These are phyloP conservation scores for Limnephilus lunatus DNA, from an alignment of 2,888 invertebrate genomes.

Conservation along the genomic window DNA sequence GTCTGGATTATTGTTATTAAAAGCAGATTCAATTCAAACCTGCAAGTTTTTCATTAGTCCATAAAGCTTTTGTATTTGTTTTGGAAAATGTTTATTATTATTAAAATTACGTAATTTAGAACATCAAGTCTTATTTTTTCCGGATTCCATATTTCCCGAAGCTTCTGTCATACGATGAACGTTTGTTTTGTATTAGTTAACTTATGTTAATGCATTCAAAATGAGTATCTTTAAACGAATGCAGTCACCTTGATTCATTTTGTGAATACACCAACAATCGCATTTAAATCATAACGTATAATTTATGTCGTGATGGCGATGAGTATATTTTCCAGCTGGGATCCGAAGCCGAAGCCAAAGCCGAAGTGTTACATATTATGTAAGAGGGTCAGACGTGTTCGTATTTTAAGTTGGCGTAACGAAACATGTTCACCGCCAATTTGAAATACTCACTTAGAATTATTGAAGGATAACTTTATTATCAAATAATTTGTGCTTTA, in stretches of 20 bases:
- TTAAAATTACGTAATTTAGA: not conserved
- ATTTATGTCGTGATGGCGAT: slow-evolving; percentile 57
- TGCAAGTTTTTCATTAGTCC: not conserved
- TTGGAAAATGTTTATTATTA: not conserved
- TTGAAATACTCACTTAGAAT: slow-evolving; percentile 2
- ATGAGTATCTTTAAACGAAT: slow-evolving; percentile 34
- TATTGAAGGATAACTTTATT: slow-evolving; percentile 4
- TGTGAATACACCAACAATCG: slow-evolving; percentile 44
- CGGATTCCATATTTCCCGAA: too few species aligned
- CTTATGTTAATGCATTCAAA: slow-evolving; percentile 39
- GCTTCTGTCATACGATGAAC: not conserved
- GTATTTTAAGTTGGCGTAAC: slow-evolving; percentile 30
- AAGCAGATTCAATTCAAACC: not conserved
- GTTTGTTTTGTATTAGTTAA: not conserved
- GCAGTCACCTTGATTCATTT: slow-evolving; percentile 55
- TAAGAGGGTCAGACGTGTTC: slow-evolving; percentile 55
- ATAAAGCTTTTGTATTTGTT: not conserved
- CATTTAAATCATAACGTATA: slow-evolving; percentile 47
- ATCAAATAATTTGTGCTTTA: not conserved
- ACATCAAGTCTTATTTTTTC: not conserved
- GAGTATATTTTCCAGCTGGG: slow-evolving; percentile 35
- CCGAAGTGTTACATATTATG: slow-evolving; percentile 41
- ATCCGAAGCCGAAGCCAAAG: slow-evolving; percentile 25
- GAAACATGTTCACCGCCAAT: slow-evolving; percentile 42
- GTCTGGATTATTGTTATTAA: too few species aligned